These are phyloP conservation scores for Brenthis daphne DNA, from an alignment of 2,888 invertebrate genomes.

Conservation along the genomic window DNA sequence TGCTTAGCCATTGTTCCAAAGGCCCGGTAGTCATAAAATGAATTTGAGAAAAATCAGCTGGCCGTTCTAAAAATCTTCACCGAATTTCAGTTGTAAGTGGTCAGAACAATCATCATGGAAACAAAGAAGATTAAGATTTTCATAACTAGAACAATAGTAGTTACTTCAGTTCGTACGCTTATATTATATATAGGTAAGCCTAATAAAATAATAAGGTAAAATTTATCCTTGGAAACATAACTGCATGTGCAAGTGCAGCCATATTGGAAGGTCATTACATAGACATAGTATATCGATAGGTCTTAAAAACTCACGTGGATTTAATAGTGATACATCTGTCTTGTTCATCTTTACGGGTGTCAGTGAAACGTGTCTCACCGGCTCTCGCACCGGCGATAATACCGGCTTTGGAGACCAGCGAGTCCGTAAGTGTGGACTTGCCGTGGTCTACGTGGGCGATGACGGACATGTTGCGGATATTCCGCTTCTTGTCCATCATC, in stretches of 20 bases:
- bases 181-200: not conserved
- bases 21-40: not conserved
- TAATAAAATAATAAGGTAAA: not conserved
- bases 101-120: conserved; percentile 81
- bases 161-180: not conserved
- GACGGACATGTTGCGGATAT: conserved; percentile 99
- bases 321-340: conserved; percentile 99
- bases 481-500: conserved; percentile 99
- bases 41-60: conserved; percentile 67
- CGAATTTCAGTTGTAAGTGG: conserved; percentile 67
- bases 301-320: conserved; percentile 91
- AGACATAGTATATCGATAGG: conserved; percentile 39
- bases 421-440: conserved; percentile 99
- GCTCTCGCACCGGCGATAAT: conserved; percentile 99
- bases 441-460: conserved; percentile 99
- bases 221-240: conserved; percentile 1
- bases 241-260: conserved; percentile 30
- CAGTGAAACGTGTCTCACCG: conserved; percentile 99
- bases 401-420: conserved; percentile 99
- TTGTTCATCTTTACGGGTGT: conserved; percentile 99
- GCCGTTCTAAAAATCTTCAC: conserved; percentile 82
- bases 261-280: conserved; percentile 42
- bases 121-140: not conserved
- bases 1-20: conserved; percentile 18
- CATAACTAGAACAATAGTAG: not conserved